Base-by-base conservation (phyloP, 2,113 vertebrate genomes). In the Heterotis niloticus region DNA sequence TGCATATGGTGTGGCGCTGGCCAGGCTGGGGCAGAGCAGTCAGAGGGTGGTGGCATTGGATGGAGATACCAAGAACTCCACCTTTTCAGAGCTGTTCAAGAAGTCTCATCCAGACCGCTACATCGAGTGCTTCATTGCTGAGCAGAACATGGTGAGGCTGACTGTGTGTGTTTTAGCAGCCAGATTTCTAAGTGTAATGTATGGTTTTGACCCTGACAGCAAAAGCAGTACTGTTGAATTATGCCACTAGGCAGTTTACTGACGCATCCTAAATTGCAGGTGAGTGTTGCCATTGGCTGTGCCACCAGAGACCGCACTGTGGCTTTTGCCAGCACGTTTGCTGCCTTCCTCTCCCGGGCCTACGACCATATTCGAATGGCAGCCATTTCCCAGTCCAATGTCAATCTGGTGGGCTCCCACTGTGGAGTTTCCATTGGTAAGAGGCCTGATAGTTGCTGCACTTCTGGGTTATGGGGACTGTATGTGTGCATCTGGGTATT, bases 311-410 rank as follows among this genome's bases (percentile, higher is more conserved):
- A 91, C 75, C 91, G 93, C 64, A 92, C 87, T 0, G 87, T 96
- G 57, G 80, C 91, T 0, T 96, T 97, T 77, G 94, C 89, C 77
- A 95, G 93, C 84, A 93, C 94, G 0, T 96, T 95, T 17, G 89
- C 93, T 0, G 93, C 94, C 7, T 95, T 96, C 88, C 66, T 96
- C 3, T 91, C 91, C 0, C 88, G 93, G 67, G 94, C 92, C 1
- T 96, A 95, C 59, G 95, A 96, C 84, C 95, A 96, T 77, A 94
- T 96, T 81, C 91, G 92, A 14, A 96, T 96, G 95, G 95, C 88
- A 0, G 95, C 94, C 64, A 94, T 96, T 81, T 96, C 95, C 14
- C 94, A 93, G 83, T 81, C 92, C 0, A 95, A 94, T 5, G 90
- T 96, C 78, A 96, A 94, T 83, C 88, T 96, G 12, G 91, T 91